phyloP scores from a whole-genome alignment of 2,797 vertebrate genomes.

The Allobates femoralis region DNA sequence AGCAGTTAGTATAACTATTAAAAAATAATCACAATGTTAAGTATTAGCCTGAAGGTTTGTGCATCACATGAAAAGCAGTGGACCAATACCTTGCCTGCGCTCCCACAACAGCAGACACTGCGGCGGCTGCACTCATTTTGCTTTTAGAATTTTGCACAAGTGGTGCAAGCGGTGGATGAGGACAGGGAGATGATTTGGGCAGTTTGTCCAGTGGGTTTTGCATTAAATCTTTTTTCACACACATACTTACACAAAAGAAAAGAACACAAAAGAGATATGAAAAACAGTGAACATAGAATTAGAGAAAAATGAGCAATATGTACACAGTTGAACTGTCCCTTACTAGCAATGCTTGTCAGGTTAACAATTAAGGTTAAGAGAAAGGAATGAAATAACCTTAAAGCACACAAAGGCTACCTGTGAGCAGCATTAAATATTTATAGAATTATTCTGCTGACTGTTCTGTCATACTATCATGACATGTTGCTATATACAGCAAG shows the following conservation, averaged over 20 bases:
- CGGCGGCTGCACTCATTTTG: slow-evolving; percentile 72
- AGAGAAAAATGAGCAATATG: not conserved
- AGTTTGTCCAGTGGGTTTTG: slow-evolving; percentile 68
- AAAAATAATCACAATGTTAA: not conserved
- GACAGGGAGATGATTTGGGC: slow-evolving; percentile 57
- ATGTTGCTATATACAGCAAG: not conserved
- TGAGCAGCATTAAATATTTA: not conserved
- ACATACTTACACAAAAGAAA: slow-evolving; percentile 29
- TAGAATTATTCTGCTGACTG: not conserved
- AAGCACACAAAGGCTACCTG: not conserved
- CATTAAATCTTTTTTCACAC: slow-evolving; percentile 64
- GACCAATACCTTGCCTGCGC: slow-evolving; percentile 74
- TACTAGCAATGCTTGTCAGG: not conserved
- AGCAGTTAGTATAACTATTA: not conserved
- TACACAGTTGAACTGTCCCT: not conserved
- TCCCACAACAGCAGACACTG: slow-evolving; percentile 74
- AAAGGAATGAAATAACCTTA: not conserved
- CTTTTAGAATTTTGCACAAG: slow-evolving; percentile 69
- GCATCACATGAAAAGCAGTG: not conserved
- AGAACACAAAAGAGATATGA: not conserved
- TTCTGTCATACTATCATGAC: not conserved
- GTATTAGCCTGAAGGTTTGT: not conserved
- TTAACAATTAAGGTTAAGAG: not conserved
- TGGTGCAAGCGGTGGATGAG: slow-evolving; percentile 64
- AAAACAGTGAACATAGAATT: not conserved